These are phyloP conservation scores for Oxygymnocypris stewartii DNA, from an alignment of 2,113 vertebrate genomes.

Conservation along the genomic window DNA sequence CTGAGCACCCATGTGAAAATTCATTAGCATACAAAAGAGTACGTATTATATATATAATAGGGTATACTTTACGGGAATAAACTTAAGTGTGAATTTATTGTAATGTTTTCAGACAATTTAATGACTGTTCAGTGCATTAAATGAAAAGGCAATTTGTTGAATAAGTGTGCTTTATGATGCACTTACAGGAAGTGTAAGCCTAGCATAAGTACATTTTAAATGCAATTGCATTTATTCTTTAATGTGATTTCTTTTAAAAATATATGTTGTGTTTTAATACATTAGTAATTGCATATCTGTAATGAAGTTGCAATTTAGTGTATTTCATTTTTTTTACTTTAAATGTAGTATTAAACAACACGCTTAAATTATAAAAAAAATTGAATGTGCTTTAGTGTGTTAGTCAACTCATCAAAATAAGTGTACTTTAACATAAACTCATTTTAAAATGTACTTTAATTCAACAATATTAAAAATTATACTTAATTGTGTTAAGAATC, in stretches of 20 bases:
- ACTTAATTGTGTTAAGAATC: background rate
- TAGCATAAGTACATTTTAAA: background rate
- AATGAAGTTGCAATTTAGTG: background rate
- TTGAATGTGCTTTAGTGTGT: background rate
- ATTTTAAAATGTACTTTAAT: background rate
- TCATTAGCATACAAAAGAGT: background rate
- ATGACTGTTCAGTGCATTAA: background rate
- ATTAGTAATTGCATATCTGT: background rate
- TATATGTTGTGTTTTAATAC: background rate
- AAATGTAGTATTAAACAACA: background rate
- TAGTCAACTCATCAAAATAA: background rate
- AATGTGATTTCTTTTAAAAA: background rate
- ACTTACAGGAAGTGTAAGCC: background rate
- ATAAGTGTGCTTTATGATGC: background rate
- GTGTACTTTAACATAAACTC: background rate
- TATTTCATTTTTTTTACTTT: no score
- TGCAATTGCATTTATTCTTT: background rate
- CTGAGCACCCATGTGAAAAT: background rate
- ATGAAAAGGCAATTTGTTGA: background rate
- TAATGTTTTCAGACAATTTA: background rate
- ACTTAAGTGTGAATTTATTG: background rate
- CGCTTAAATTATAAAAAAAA: background rate
- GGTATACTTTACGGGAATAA: background rate
- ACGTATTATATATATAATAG: background rate
- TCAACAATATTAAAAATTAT: background rate